Evolutionary conservation across 2,113 vertebrate genomes (phyloP).

Genomic region (Shinisaurus crocodilurus): DNA sequence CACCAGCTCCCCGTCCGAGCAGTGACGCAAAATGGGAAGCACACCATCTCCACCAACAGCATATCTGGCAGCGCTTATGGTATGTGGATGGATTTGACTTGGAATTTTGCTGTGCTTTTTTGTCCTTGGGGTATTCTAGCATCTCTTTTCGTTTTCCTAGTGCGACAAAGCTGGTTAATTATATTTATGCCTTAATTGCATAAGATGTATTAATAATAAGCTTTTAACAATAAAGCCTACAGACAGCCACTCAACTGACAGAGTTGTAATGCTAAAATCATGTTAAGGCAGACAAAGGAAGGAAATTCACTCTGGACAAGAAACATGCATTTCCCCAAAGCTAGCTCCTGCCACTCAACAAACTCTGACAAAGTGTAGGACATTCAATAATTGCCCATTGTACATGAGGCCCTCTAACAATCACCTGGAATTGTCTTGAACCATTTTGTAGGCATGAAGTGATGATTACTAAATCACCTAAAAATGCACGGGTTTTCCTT

Average conservation of each 20-base stretch:
- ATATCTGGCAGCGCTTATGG: slow-evolving; percentile 84
- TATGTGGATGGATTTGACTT: slow-evolving; percentile 54
- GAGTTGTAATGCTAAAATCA: background rate
- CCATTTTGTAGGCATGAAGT: background rate
- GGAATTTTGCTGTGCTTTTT: background rate
- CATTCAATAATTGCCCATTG: background rate
- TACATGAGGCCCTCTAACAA: background rate
- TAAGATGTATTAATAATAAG: background rate
- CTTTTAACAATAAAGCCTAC: background rate
- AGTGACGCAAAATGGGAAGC: slow-evolving; percentile 94
- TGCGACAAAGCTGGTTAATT: too few species aligned
- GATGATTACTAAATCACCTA: background rate
- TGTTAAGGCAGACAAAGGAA: background rate
- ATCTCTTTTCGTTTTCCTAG: background rate
- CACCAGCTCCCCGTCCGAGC: slow-evolving; percentile 91
- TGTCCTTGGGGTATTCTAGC: background rate
- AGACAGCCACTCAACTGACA: background rate
- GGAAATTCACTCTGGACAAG: background rate
- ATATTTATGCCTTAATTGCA: background rate
- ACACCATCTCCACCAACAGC: slow-evolving; percentile 82
- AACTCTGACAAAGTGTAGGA: background rate
- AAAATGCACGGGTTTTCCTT: background rate
- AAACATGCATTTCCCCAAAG: background rate
- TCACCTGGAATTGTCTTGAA: background rate
- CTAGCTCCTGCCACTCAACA: background rate